phyloP scores from a whole-genome alignment of 2,797 vertebrate species.

The Todus mexicanus region DNA sequence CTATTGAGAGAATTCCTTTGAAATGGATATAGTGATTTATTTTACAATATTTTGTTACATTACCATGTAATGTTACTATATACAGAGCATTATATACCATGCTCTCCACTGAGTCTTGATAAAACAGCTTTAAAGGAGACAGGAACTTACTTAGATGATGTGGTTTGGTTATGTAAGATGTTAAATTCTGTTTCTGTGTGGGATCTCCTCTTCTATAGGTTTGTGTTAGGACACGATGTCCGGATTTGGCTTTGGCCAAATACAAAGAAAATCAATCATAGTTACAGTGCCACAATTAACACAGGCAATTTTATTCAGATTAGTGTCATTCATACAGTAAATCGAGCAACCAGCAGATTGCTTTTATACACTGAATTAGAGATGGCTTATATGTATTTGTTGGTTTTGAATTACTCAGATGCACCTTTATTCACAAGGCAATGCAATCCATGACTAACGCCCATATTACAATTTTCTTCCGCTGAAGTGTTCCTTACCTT shows the following conservation, averaged over 20 bases:
- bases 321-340: not conserved
- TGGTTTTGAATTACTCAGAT: not conserved
- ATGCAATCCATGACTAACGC: constrained; percentile 1
- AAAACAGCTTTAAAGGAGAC: not conserved
- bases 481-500: constrained; percentile 8
- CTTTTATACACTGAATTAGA: not conserved
- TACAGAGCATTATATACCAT: not conserved
- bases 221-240: not conserved
- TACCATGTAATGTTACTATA: not conserved
- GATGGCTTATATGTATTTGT: not conserved
- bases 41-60: not conserved
- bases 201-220: not conserved
- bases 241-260: not conserved
- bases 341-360: not conserved
- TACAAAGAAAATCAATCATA: not conserved
- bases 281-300: not conserved
- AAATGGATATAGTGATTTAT: not conserved
- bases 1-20: not conserved
- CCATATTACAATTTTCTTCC: not conserved
- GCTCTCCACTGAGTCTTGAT: not conserved
- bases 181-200: not conserved
- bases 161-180: not conserved
- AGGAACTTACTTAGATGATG: not conserved
- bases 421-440: not conserved
- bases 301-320: not conserved